These are phyloP conservation scores for Sphaerodactylus townsendi DNA, from an alignment of 2,113 vertebrate genomes.

Conservation along the genomic window DNA sequence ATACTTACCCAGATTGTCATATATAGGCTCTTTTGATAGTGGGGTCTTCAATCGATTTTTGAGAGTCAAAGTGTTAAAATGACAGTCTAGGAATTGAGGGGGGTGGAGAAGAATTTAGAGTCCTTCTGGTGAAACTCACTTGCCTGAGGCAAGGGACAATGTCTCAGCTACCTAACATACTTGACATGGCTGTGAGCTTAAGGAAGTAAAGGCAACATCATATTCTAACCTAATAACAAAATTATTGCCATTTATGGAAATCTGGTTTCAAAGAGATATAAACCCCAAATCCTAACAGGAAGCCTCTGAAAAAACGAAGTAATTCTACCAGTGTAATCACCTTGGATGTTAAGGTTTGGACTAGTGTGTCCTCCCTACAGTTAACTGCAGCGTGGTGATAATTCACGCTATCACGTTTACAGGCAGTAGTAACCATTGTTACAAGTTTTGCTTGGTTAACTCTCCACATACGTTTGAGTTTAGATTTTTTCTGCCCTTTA, in stretches of 20 bases:
- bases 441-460: neutral
- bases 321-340: neutral
- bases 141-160: neutral
- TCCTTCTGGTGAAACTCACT: neutral
- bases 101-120: too few species aligned
- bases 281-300: too few species aligned
- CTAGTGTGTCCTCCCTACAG: neutral
- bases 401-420: neutral
- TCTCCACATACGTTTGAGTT: neutral
- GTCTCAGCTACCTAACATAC: neutral
- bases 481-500: neutral
- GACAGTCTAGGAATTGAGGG: too few species aligned
- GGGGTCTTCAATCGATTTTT: too few species aligned
- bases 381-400: neutral
- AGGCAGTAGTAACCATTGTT: neutral
- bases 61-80: too few species aligned
- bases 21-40: too few species aligned
- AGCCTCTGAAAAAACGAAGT: neutral
- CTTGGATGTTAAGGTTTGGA: neutral
- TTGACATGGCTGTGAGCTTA: neutral
- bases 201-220: neutral
- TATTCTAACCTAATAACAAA: neutral
- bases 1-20: too few species aligned
- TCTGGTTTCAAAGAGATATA: neutral
- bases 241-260: neutral